These are phyloP conservation scores for Metopia argyrocephala DNA, from an alignment of 2,888 invertebrate species.

Conservation along the genomic window DNA sequence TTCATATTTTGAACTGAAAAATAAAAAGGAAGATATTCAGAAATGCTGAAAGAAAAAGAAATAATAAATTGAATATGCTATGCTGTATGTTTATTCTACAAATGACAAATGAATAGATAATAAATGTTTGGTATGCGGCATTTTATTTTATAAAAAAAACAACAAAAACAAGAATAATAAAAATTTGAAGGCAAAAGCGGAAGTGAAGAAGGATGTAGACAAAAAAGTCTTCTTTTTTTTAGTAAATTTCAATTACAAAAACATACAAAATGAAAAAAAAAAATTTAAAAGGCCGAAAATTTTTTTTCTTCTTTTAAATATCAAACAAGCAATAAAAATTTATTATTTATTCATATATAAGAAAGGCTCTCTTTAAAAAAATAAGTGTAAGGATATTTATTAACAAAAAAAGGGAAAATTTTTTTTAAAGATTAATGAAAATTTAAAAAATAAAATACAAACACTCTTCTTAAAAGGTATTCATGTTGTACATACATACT, in stretches of 20 bases:
- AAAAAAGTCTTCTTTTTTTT: conserved; percentile 4
- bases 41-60: background rate
- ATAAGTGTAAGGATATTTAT: too few species aligned
- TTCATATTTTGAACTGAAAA: conserved; percentile 6
- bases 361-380: too few species aligned
- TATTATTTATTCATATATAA: too few species aligned
- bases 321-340: background rate
- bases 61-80: conserved; percentile 8
- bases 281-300: background rate
- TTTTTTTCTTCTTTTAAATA: too few species aligned
- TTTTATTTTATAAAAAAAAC: too few species aligned
- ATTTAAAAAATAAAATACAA: too few species aligned
- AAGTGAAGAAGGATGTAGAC: background rate
- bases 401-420: too few species aligned
- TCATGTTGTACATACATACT: too few species aligned
- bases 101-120: conserved; percentile 24
- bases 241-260: conserved; percentile 32
- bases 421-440: too few species aligned
- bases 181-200: background rate
- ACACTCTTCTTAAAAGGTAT: too few species aligned
- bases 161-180: too few species aligned
- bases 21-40: background rate
- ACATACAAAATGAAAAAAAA: background rate
- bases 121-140: conserved; percentile 11
- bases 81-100: conserved; percentile 3